Evolutionary conservation across 2,888 invertebrate genomes (phyloP), one percentile per base, ranked within the genome.

Genomic region (Steinernema carpocapsae): DNA sequence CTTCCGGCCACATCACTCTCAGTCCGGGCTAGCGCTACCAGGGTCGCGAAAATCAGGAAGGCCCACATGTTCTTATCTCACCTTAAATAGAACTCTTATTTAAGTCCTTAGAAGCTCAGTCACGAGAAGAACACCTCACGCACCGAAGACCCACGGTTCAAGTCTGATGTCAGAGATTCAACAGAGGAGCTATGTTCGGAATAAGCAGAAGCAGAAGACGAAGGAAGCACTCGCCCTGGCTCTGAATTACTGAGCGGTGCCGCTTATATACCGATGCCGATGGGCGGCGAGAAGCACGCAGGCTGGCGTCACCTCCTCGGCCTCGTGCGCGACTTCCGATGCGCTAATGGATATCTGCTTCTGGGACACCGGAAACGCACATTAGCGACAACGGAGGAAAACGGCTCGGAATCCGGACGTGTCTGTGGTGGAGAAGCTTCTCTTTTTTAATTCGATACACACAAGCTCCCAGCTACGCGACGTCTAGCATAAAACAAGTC

Each of bases 271-370:
- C n/a, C n/a, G 24, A 19, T 26, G 12, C 26, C 26, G 26, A 26
- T 22, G 56, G 56, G 56, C 56, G 56, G 56, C 26, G 56, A 24
- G 56, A 56, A 26, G 56, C 22, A 24, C 12, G 51, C 10, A 56
- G 26, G 26, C 6, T 56, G 56, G 56, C 56, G 56, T 56, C 56
- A 56, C 56, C 26, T n/a, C n/a, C 56, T 24, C 56, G n/a, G 19
- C 43, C 43, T 43, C n/a, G 6, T 51, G 51, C 48, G 56, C 26
- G 56, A 26, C 56, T 56, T 56, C 56, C 56, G 56, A 56, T 56
- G 56, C 24, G 56, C 56, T 56, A 56, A 56, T 56, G 56, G 56
- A 56, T 56, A 56, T 56, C 56, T 56, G 3, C 56, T 24, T 26
- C 6, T 24, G 56, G 56, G 24, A 56, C 26, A 17, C 56, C 56